phyloP scores from a whole-genome alignment of 2,797 vertebrate species.

The Echiichthys vipera region DNA sequence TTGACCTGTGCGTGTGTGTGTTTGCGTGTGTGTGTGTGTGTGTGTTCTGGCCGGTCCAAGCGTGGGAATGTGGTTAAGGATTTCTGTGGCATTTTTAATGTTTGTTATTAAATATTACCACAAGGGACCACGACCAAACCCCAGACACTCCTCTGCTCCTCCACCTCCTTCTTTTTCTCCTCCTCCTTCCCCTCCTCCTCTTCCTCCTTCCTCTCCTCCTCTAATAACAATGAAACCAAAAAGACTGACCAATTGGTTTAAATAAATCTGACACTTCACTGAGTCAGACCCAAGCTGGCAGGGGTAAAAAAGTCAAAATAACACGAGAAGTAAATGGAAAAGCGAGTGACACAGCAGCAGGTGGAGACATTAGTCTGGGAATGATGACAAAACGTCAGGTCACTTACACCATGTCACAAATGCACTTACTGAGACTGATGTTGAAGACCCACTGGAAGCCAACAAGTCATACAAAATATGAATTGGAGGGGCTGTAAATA shows the following conservation, averaged over 20 bases:
- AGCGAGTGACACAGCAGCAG: conserved; percentile 35
- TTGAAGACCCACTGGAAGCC: not conserved
- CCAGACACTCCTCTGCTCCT: conserved; percentile 68
- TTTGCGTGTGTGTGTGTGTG: conserved; percentile 49
- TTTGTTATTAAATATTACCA: conserved; percentile 89
- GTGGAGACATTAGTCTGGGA: conserved; percentile 25
- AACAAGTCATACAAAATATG: not conserved
- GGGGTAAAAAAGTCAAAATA: conserved; percentile 36
- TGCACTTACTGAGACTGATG: not conserved
- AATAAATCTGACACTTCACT: conserved; percentile 59
- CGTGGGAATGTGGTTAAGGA: conserved; percentile 86
- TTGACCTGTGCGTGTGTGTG: conserved; percentile 46
- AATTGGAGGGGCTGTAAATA: no score
- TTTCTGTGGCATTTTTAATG: conserved; percentile 88
- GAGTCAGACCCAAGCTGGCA: conserved; percentile 11
- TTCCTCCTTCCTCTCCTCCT: conserved; percentile 49
- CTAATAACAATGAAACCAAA: conserved; percentile 68
- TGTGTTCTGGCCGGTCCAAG: conserved; percentile 71
- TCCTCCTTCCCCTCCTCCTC: not conserved
- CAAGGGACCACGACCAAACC: conserved; percentile 83
- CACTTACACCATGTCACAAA: not conserved
- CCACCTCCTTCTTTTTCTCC: conserved; percentile 21
- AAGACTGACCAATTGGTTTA: conserved; percentile 35
- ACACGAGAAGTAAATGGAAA: not conserved
- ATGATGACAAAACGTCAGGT: not conserved